Percentiles rank a stretch among this genome's conserved stretches.
Conservation (phyloP, 1,140 invertebrate species). For the Procambarus virginalis region DNA sequence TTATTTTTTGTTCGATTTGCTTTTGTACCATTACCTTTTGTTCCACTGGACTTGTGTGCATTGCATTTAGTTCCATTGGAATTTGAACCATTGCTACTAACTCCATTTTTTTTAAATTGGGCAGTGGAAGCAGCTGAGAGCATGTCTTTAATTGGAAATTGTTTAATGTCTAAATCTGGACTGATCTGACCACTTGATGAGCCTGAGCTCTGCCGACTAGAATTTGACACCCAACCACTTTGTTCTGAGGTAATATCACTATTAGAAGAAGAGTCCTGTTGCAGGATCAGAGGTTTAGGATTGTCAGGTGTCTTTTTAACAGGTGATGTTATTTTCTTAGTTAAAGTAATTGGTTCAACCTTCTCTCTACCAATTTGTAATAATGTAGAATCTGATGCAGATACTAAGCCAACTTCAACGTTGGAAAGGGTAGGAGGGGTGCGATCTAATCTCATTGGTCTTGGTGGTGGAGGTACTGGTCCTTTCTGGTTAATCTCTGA, state of each 20-base stretch:
- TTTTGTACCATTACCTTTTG: conserved; percentile 38
- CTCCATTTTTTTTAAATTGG: conserved; percentile 62
- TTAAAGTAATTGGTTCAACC: conserved; percentile 28
- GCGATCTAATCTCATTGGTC: conserved; percentile 55
- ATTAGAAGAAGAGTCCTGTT: conserved; percentile 72
- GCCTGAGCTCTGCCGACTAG: conserved; percentile 72
- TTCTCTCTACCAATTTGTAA: conserved; percentile 70
- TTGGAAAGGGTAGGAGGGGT: conserved; percentile 74
- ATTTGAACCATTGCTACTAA: conserved; percentile 39
- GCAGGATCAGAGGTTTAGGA: conserved; percentile 53
- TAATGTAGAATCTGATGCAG: conserved; percentile 73
- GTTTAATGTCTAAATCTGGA: conserved; percentile 69
- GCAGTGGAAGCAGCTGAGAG: conserved; percentile 61
- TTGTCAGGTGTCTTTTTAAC: conserved; percentile 64
- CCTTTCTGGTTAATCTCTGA: conserved; percentile 69
- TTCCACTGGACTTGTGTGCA: conserved; percentile 38
- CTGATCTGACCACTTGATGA: conserved; percentile 73
- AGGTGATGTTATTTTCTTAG: conserved; percentile 66
- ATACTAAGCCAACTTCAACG: conserved; percentile 73
- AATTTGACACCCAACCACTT: conserved; percentile 76
- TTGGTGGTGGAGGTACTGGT: conserved; percentile 67
- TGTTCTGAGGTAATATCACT: conserved; percentile 75
- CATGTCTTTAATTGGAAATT: conserved; percentile 67
- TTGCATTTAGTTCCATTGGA: conserved; percentile 42
- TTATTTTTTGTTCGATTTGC: conserved; percentile 43